phyloP scores from a whole-genome alignment of 1,140 invertebrate species.

The Pararge aegeria region DNA sequence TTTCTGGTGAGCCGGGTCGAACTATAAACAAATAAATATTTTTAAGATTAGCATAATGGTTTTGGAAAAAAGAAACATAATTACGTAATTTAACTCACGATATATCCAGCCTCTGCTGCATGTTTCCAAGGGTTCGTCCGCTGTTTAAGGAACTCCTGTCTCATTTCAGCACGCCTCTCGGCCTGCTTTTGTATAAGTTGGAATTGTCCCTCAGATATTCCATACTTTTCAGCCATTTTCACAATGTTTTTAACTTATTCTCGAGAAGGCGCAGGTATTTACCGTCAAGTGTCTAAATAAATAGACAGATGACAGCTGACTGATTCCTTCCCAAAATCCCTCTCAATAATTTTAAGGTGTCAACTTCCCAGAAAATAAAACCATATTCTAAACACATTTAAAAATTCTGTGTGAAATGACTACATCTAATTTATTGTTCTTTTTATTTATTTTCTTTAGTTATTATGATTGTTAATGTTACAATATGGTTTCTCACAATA shows the following conservation, averaged over 20 bases:
- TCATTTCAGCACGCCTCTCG: constrained; percentile 78
- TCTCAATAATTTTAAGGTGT: no score
- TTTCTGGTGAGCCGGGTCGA: constrained; percentile 87
- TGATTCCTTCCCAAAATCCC: no score
- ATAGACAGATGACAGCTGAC: no score
- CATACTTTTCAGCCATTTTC: constrained; percentile 67
- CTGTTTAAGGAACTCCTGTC: constrained; percentile 86
- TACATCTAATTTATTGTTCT: no score
- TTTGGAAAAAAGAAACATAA: constrained; percentile 34
- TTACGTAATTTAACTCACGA: constrained; percentile 74
- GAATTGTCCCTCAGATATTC: constrained; percentile 61
- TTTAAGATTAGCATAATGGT: constrained; percentile 12
- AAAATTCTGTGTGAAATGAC: no score
- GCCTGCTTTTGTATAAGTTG: constrained; percentile 80
- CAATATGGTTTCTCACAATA: no score
- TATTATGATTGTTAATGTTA: no score
- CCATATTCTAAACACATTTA: no score
- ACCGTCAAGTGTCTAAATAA: not conserved
- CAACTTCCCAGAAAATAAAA: no score
- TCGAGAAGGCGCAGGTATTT: constrained; percentile 6
- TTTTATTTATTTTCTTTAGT: no score
- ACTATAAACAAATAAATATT: constrained; percentile 78
- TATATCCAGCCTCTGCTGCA: constrained; percentile 68
- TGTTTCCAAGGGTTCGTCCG: constrained; percentile 82
- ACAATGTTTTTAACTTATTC: not conserved